Conservation (phyloP, 2,113 vertebrate species). For the Upupa epops region DNA sequence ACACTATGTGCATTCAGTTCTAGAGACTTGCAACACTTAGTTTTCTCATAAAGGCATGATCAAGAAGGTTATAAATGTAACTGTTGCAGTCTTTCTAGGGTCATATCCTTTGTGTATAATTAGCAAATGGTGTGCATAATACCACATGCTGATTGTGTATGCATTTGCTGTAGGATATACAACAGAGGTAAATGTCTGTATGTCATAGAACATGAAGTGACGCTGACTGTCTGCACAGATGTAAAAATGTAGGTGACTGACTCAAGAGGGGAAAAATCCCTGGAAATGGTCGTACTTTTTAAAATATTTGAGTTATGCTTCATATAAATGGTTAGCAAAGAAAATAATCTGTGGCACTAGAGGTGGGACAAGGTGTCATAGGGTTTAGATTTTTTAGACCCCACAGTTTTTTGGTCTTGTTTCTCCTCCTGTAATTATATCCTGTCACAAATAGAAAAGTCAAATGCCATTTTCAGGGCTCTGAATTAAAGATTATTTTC, state of each 20-base stretch:
- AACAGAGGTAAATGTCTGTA: background rate
- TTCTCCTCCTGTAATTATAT: background rate
- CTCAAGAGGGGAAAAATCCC: background rate
- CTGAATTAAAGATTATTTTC: background rate
- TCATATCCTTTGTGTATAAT: background rate
- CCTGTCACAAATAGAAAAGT: background rate
- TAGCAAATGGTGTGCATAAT: background rate
- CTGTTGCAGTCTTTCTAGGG: background rate
- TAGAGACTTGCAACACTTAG: background rate
- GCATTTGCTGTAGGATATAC: background rate
- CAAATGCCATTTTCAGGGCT: background rate
- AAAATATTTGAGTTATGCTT: background rate
- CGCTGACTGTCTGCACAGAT: background rate
- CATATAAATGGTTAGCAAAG: background rate
- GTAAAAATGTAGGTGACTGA: background rate
- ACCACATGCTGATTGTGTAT: background rate
- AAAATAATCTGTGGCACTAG: background rate
- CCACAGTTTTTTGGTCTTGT: background rate
- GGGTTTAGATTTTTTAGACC: background rate
- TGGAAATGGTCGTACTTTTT: background rate
- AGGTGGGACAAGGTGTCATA: background rate
- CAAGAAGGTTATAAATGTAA: background rate
- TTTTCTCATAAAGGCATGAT: background rate
- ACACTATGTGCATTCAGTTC: background rate
- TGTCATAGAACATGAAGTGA: background rate